These are phyloP conservation scores for Hemiprocne comata DNA, from an alignment of 2,113 vertebrate genomes.

Conservation along the genomic window DNA sequence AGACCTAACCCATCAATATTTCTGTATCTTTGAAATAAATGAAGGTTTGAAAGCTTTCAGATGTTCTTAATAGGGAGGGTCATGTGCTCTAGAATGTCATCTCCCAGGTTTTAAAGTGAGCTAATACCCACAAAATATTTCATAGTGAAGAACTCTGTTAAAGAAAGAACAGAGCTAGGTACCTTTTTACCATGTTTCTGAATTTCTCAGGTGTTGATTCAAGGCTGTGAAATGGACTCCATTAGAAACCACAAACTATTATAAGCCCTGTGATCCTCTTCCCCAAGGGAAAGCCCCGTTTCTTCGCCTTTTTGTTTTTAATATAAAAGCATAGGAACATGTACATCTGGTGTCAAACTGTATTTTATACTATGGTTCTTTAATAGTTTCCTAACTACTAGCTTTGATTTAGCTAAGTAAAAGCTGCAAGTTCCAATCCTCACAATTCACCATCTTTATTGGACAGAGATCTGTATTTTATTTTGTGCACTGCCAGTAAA, in stretches of 20 bases:
- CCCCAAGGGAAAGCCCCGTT: not conserved
- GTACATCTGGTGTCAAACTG: not conserved
- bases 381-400: not conserved
- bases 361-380: not conserved
- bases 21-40: not conserved
- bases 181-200: not conserved
- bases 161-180: not conserved
- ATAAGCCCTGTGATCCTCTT: not conserved
- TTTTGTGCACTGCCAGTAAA: not conserved
- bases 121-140: constrained; percentile 29
- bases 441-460: not conserved
- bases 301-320: not conserved
- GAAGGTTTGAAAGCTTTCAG: constrained; percentile 14
- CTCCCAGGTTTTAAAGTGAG: not conserved
- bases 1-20: not conserved
- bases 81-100: not conserved
- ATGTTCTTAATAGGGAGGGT: not conserved
- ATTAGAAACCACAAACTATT: not conserved
- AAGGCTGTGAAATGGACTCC: not conserved
- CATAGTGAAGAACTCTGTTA: not conserved
- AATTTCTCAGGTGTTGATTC: not conserved
- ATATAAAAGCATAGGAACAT: not conserved
- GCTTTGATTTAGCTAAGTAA: not conserved
- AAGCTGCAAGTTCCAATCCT: not conserved
- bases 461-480: not conserved